Evolutionary conservation across 1,140 invertebrate species (phyloP), one percentile per base, ranked within the genome.

Genomic region (Idris sp.): DNA sequence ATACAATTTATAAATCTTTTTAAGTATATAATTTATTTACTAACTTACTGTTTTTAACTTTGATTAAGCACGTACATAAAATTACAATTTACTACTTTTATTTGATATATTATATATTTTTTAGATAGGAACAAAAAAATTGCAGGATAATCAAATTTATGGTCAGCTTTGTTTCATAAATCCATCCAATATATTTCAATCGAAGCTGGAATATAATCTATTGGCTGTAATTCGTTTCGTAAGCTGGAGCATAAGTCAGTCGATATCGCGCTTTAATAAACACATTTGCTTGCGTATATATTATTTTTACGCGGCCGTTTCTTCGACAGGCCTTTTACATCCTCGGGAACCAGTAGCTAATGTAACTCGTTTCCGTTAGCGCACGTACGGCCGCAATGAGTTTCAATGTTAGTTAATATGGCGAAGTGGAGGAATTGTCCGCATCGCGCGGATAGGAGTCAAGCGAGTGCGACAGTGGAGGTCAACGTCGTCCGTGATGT

Each of bases 391-490:
- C 33, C 11, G 51, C 44, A 68, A 59, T 53, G 40, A 71, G 44
- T 51, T 15, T 15, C 56, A 40, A 71, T 61, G 56, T 71, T 56
- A 44, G 43, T 59, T 59, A 58, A 62, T 73, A 61, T 80, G 77
- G 78, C 74, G 71, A 76, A 76, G 79, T 81, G 67, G 77, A 76
- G 62, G 72, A 75, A 80, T 79, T 80, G 77, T 76, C 38, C 73
- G 53, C 59, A 74, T 58, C 51, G 64, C 51, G 64, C 65, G 36
- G 43, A 69, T 53, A 61, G 65, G 26, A 69, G 65, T 53, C 51
- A 59, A 41, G 65, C 46, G 65, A 71, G 25, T 38, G 49, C 48
- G 67, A 71, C 54, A 54, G 67, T 68, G 25, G 72, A 76, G 74
- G 75, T 77, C 75, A 75, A 79, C 77, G 72, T 79, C 74, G 78